Evolutionary conservation across 2,888 invertebrate species (phyloP).

Genomic region (Sphaeridia pumilis): DNA sequence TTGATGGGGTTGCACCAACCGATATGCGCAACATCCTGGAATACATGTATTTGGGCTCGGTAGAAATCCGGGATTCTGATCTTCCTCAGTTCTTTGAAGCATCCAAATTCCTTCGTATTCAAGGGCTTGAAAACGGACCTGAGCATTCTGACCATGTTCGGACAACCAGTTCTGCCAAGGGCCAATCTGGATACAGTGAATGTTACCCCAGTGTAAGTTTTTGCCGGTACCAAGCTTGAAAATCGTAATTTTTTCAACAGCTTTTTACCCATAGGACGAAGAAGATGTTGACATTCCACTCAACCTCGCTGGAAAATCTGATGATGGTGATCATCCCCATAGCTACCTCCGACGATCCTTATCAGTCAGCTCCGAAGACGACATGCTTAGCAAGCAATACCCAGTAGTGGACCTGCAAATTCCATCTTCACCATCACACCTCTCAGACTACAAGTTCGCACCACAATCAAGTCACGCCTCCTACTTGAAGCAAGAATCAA

Average conservation of each 20-base stretch:
- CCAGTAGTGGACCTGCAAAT: background rate
- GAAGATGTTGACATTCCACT: background rate
- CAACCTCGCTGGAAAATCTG: background rate
- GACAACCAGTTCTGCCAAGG: background rate
- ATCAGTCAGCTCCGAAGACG: background rate
- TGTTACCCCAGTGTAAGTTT: background rate
- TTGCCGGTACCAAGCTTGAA: too few relatives aligned
- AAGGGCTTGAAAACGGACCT: background rate
- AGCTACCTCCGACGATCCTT: background rate
- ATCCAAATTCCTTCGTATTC: conserved; percentile 1
- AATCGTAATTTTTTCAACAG: too few relatives aligned
- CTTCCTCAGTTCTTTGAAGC: conserved; percentile 2
- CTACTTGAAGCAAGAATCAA: too few relatives aligned
- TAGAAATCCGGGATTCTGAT: background rate
- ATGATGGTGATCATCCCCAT: background rate
- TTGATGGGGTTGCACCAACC: conserved; percentile 1
- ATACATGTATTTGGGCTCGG: conserved; percentile 7
- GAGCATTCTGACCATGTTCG: background rate
- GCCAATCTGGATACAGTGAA: background rate
- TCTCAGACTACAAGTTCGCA: background rate
- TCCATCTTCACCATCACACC: background rate
- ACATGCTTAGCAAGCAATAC: background rate
- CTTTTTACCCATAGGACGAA: background rate
- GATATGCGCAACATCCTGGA: conserved; percentile 5
- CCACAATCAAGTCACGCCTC: too few relatives aligned